Evolutionary conservation across 1,140 invertebrate genomes (phyloP).

Genomic region (Megalonaias nervosa): DNA sequence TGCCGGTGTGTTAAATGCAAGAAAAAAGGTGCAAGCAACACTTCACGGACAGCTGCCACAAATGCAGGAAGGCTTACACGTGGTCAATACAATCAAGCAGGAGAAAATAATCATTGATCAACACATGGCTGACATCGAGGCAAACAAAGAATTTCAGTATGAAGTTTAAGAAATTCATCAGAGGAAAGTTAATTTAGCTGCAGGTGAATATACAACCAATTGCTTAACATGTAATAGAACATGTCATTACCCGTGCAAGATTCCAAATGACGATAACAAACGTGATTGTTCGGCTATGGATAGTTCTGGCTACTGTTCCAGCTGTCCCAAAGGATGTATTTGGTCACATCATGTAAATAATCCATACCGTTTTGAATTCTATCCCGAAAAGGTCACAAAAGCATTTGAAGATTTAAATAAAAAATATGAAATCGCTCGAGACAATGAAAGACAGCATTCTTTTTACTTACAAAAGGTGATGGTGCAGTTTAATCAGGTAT

Average conservation of each 20-base stretch:
- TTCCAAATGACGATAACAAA: conserved; percentile 14
- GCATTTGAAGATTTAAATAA: conserved; percentile 4
- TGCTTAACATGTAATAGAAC: conserved; percentile 33
- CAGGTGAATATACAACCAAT: conserved; percentile 27
- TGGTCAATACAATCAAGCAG: conserved; percentile 4
- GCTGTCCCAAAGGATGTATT: conserved; percentile 16
- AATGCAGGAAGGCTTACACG: conserved; percentile 11
- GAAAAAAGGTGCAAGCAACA: conserved; percentile 11
- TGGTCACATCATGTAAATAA: conserved; percentile 22
- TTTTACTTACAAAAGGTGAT: conserved; percentile 15
- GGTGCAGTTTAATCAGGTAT: conserved; percentile 13
- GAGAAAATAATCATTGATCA: conserved; percentile 16
- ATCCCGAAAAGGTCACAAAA: conserved; percentile 7
- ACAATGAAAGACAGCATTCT: conserved; percentile 20
- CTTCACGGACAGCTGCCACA: conserved; percentile 17
- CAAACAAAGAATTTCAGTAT: conserved; percentile 33
- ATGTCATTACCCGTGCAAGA: conserved; percentile 29
- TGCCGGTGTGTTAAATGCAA: conserved; percentile 23
- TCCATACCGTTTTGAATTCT: conserved; percentile 11
- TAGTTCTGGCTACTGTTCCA: conserved; percentile 14
- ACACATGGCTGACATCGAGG: conserved; percentile 15
- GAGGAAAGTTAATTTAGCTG: background rate
- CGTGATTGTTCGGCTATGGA: conserved; percentile 1
- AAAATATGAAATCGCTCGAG: conserved; percentile 17
- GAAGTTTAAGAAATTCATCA: conserved; percentile 10